Conservation (phyloP, 2,797 vertebrate genomes). For the Hylomyscus alleni region DNA sequence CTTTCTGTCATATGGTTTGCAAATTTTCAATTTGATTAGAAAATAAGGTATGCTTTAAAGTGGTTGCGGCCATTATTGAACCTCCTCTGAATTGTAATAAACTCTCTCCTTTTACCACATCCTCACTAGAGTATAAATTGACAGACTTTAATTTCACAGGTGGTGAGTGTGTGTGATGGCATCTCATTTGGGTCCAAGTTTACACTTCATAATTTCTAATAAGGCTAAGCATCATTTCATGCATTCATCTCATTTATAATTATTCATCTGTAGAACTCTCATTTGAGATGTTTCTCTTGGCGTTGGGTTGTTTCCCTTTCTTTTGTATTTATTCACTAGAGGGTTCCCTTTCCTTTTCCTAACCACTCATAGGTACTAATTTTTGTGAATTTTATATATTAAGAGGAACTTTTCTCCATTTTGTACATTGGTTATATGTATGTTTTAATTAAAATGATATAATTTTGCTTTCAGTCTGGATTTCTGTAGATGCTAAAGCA, state of each 20-base stretch:
- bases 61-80: background rate
- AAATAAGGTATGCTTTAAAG: background rate
- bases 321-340: conserved; percentile 15
- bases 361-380: background rate
- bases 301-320: background rate
- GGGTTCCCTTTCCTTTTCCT: background rate
- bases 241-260: conserved; percentile 39
- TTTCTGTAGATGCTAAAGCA: conserved; percentile 24
- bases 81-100: background rate
- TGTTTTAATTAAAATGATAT: conserved; percentile 50
- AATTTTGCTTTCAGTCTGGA: background rate
- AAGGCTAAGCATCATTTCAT: conserved; percentile 37
- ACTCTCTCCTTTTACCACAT: background rate
- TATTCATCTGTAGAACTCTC: conserved; percentile 28
- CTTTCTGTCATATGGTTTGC: background rate
- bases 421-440: conserved; percentile 16
- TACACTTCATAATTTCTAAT: conserved; percentile 57
- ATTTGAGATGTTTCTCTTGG: background rate
- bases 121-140: background rate
- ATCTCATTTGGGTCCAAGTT: conserved; percentile 45
- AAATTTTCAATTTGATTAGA: conserved; percentile 47
- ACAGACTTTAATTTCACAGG: conserved; percentile 46
- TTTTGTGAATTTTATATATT: background rate
- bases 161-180: conserved; percentile 3
- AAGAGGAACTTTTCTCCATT: background rate